These are phyloP conservation scores for Acipenser oxyrinchus DNA, from an alignment of 2,797 vertebrate species.

Conservation along the genomic window DNA sequence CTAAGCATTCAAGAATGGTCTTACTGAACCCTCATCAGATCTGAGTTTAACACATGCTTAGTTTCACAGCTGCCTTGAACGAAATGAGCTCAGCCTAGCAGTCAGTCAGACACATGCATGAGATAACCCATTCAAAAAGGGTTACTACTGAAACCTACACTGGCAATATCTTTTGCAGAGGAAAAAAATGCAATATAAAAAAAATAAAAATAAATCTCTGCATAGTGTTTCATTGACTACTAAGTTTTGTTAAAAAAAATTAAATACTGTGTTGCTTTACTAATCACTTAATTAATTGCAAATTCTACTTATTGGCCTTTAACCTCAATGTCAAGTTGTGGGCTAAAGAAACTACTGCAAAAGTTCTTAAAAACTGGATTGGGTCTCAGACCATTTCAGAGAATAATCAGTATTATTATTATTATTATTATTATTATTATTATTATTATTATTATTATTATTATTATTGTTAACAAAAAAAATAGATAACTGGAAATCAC, in stretches of 20 bases:
- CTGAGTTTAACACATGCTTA: slow-evolving; percentile 80
- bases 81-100: slow-evolving; percentile 68
- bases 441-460: too few relatives aligned
- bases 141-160: slow-evolving; percentile 56
- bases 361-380: slow-evolving; percentile 65
- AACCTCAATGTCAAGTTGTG: slow-evolving; percentile 59
- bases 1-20: slow-evolving; percentile 86
- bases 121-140: slow-evolving; percentile 63
- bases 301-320: slow-evolving; percentile 64
- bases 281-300: slow-evolving; percentile 82
- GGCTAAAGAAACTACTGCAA: slow-evolving; percentile 67
- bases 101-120: slow-evolving; percentile 80
- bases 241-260: slow-evolving; percentile 55
- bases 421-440: background rate
- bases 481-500: slow-evolving; percentile 40
- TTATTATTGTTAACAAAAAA: slow-evolving; percentile 33
- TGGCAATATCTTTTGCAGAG: slow-evolving; percentile 15
- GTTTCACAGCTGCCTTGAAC: slow-evolving; percentile 70
- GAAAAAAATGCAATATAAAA: slow-evolving; percentile 3
- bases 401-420: slow-evolving; percentile 72
- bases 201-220: slow-evolving; percentile 28
- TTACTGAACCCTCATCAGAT: slow-evolving; percentile 79
- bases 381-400: slow-evolving; percentile 60
- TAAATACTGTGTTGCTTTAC: slow-evolving; percentile 69
- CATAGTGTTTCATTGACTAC: slow-evolving; percentile 78